Percentiles rank a stretch among this genome's conserved stretches.
phyloP scores from a whole-genome alignment of 53 echinoderm and acorn worm species.

The Echinarachnius parma region DNA sequence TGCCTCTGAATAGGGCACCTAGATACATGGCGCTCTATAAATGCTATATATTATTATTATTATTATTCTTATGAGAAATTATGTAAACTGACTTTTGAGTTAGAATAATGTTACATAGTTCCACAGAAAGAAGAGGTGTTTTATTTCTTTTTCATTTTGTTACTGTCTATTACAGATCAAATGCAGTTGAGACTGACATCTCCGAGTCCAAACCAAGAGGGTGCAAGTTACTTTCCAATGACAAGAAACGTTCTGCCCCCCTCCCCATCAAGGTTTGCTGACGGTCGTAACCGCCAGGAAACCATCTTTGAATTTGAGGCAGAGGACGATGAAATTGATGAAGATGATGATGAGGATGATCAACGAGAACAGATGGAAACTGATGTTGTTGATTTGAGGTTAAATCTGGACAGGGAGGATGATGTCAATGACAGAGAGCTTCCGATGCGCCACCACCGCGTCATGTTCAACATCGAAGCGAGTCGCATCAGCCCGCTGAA shows the following conservation, averaged over 20 bases:
- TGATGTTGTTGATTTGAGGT: constrained; percentile 8
- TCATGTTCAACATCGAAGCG: constrained; percentile 71
- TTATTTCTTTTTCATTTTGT: no score
- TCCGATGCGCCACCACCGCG: constrained; percentile 6
- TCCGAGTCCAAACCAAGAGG: constrained; percentile 67
- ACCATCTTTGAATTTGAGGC: constrained; percentile 64
- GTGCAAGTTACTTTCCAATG: constrained; percentile 44
- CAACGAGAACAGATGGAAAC: constrained; percentile 4
- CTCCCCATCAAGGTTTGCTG: constrained; percentile 41
- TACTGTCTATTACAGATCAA: constrained; percentile 55
- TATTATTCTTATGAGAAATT: no score
- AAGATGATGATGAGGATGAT: constrained; percentile 2
- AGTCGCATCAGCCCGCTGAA: constrained; percentile 63
- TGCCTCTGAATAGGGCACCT: no score
- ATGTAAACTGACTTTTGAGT: no score
- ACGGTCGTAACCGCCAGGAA: constrained; percentile 50
- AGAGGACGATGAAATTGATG: constrained; percentile 30
- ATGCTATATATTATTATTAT: no score
- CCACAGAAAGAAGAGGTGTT: no score
- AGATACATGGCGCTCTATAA: no score
- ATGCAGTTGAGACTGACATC: constrained; percentile 66
- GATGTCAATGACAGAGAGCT: not conserved
- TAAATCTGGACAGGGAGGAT: constrained; percentile 5
- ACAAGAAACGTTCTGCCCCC: constrained; percentile 51
- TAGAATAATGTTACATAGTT: no score